phyloP scores from a whole-genome alignment of 2,888 invertebrate genomes.

The Esperia sulphurella region DNA sequence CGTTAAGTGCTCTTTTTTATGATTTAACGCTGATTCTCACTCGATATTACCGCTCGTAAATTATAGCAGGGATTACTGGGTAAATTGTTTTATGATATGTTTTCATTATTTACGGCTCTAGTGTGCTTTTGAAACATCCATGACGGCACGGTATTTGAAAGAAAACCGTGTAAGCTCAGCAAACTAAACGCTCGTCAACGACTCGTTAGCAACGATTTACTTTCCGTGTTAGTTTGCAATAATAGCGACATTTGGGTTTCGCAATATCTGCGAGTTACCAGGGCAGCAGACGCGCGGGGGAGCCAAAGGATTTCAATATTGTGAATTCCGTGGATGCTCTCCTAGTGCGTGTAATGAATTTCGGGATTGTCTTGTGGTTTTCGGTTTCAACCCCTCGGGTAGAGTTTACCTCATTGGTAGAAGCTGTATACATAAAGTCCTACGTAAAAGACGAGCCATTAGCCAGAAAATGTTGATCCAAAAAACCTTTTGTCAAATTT shows the following conservation, averaged over 20 bases:
- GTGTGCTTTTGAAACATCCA: slow-evolving; percentile 23
- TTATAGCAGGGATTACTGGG: slow-evolving; percentile 57
- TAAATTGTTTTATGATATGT: slow-evolving; percentile 73
- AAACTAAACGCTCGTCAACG: not conserved
- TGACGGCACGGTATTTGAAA: slow-evolving; percentile 26
- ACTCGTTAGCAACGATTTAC: slow-evolving; percentile 46
- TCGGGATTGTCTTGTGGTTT: slow-evolving; percentile 75
- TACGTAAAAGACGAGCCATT: slow-evolving; percentile 31
- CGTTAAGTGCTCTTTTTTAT: slow-evolving; percentile 71
- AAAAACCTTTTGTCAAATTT: slow-evolving; percentile 38
- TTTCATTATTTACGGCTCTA: slow-evolving; percentile 46
- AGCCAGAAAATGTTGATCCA: slow-evolving; percentile 27
- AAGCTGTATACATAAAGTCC: slow-evolving; percentile 20
- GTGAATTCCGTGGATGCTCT: slow-evolving; percentile 75
- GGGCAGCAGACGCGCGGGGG: slow-evolving; percentile 26
- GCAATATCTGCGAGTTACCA: slow-evolving; percentile 43
- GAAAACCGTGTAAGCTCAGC: no score
- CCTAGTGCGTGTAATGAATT: slow-evolving; percentile 73
- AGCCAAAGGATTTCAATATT: slow-evolving; percentile 68
- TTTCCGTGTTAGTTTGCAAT: slow-evolving; percentile 53
- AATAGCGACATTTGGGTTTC: slow-evolving; percentile 39
- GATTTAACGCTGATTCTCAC: slow-evolving; percentile 69
- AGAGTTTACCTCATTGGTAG: slow-evolving; percentile 50
- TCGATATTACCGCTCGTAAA: slow-evolving; percentile 67
- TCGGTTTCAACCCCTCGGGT: slow-evolving; percentile 49